Base-by-base conservation (phyloP, 1,140 invertebrate species). In the Melanaphis sacchari region DNA sequence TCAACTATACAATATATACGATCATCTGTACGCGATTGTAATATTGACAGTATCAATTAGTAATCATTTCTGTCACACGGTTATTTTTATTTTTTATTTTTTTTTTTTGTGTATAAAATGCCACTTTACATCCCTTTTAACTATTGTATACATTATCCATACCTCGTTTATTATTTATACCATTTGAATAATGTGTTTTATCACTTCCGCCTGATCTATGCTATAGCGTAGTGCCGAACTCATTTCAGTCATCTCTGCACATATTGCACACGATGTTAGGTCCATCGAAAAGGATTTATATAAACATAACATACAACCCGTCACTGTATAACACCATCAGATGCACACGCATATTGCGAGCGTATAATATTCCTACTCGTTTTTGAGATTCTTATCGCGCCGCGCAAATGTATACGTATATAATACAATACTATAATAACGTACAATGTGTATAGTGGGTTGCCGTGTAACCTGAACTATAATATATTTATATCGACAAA, bases 31-130 rank as follows among this genome's bases (percentile, higher is more conserved):
- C 40, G 7, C 89, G 31, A 66, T 90, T 90, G 41, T 66, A 38
- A 66, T 9, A 66, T 90, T 90, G 89, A 90, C 89, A 66, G 52
- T 90, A 66, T 90, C 54, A 90, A 90, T 90, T 90, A 90, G 89
- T 41, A 21, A 66, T 43, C 89, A 36, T 90, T 90, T 66, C 52
- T 66, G 52, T 90, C 89, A 66, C 21, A 66, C 52, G 7, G 38
- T 31, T 21, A 40, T 52, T 52, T n/a, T 54, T 85, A 26, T 43
- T 41, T 21, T 40, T 82, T 0, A 11, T 4, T 38, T 82, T 38
- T 82, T 46, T 43, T 43, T 43, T 38, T 24, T 36, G 0, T 11
- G 8, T n/a, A 26, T 43, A 90, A 90, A 59, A 41, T 40, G 89
- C 36, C 52, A 40, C 24, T 41, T 66, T 59, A 40, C 52, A 59